Evolutionary conservation across 2,797 vertebrate genomes (phyloP), one percentile per base, ranked within the genome.

Genomic region (Tenualosa ilisha): DNA sequence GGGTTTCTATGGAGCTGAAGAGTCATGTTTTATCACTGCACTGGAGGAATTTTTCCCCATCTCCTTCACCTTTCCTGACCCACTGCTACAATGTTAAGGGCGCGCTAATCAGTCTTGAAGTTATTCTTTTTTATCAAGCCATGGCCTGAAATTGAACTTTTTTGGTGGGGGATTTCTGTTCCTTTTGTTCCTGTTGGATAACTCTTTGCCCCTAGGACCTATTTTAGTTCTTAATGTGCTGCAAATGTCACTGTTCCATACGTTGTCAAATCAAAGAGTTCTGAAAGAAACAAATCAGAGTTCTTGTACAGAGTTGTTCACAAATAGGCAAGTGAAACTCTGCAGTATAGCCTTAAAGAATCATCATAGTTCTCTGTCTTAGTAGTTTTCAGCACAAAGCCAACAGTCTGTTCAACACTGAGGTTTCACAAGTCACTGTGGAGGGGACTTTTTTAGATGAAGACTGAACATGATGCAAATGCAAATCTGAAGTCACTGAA

Each of bases 21-120:
- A 72, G 26, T 72, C 72, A 79, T 79, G 72, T 79, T 79, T 46
- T 46, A 79, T 79, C 72, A 79, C 72, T 20, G 37, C 31, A 31
- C 40, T 46, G 37, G 15, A 79, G 17, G 72, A 15, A 15, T 79
- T 79, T 43, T 43, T 46, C 40, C 72, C 7, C 15, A 43, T 75
- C 72, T 68, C 65, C 65, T 46, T 79, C 72, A 79, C 72, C 72
- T 46, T 63, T 79, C 37, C 40, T 46, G 72, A 46, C 65, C 65
- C 20, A 63, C 20, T 46, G 37, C 40, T 22, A 46, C 26, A 79
- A 43, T 79, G 40, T 79, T 20, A 79, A 46, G 72, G 40, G 37
- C 4, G 20, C 20, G 17, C 40, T 79, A 79, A 79, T 79, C 72
- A 79, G 37, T 22, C 37, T 22, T 43, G 26, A 46, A 79, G 72